Base-by-base conservation (phyloP, 2,797 vertebrate species). In the Xenops minutus region DNA sequence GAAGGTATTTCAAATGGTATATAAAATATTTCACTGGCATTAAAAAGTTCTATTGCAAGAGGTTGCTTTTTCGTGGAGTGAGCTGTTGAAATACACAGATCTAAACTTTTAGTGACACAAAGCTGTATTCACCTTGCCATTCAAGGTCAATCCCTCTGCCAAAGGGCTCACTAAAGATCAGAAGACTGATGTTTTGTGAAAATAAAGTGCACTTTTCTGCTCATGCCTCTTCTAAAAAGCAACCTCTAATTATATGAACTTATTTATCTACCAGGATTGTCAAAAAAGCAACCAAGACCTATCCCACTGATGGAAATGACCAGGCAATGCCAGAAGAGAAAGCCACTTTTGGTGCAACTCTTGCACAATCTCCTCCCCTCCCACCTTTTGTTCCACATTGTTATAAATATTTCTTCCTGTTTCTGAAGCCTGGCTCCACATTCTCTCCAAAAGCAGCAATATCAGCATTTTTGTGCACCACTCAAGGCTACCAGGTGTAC, bases 141-240 rank as follows among this genome's bases (percentile, higher is more conserved):
- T 68, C 68, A 32, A 73, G 58, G 44, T 18, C 51, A 59, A 18
- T 29, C 49, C 14, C 44, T 58, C 30, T 41, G 55, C 55, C 75
- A 5, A n/a, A 55, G 51, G 51, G 36, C 11, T 44, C 73, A 26
- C 62, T 69, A 10, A 59, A 27, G 73, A 75, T 48, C 58, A 79
- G 55, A 59, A 81, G 4, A 13, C 24, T 16, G 82, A 34, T 36
- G 44, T 5, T 84, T 16, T 1, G 1, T 22, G 30, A 91, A 76
- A 81, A 81, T 37, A 76, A 93, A 93, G 80, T 90, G 67, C 88
- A 67, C 49, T 88, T 81, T 62, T 61, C 91, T 75, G 85, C 75
- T 77, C 37, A 11, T 34, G 37, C 79, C 85, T 27, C 61, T 68
- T 37, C 46, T 46, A 24, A 68, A 92, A 84, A 69, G 66, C 67